Evolutionary conservation across 2,888 invertebrate species (phyloP).

Genomic region (Antheraea yamamai): DNA sequence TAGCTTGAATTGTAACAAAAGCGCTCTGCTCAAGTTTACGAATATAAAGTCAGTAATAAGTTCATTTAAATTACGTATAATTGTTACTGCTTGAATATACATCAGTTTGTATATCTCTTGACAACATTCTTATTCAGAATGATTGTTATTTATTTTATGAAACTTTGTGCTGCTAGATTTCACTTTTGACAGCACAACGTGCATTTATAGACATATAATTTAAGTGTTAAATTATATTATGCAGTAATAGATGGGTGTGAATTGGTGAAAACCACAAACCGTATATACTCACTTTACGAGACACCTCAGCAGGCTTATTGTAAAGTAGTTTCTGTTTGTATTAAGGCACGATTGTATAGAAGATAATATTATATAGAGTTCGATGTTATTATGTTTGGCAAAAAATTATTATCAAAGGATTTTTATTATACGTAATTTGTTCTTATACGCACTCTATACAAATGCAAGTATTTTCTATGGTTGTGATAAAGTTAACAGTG

Average conservation of each 20-base stretch:
- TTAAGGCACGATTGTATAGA: not conserved
- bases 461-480: not conserved
- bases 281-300: not conserved
- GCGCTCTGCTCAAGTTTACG: not conserved
- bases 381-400: not conserved
- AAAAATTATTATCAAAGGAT: not conserved
- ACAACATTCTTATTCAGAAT: not conserved
- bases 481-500: not conserved
- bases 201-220: not conserved
- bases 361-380: not conserved
- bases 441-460: not conserved
- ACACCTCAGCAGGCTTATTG: not conserved
- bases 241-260: slow-evolving; percentile 1
- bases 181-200: not conserved
- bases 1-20: not conserved
- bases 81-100: not conserved
- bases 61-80: not conserved
- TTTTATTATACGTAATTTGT: not conserved
- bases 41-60: too few species aligned
- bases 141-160: not conserved
- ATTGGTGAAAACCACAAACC: not conserved
- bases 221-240: not conserved
- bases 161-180: not conserved
- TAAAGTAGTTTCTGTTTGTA: not conserved
- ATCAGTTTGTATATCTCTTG: not conserved